Base-by-base conservation (phyloP, 2,888 invertebrate species). In the Chymomyza amoena region DNA sequence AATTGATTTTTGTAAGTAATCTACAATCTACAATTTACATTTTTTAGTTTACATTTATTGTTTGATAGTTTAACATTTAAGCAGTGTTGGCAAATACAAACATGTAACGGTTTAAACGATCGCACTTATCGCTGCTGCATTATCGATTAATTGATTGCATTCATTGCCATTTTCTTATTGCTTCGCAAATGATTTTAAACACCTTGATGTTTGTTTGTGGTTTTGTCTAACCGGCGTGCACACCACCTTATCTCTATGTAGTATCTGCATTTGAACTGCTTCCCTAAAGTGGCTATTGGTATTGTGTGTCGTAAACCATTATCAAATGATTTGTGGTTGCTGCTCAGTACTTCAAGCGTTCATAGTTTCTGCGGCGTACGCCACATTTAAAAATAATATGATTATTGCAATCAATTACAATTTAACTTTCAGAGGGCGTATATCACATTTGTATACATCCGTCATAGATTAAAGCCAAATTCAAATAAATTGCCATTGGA, bases 261-360 rank as follows among this genome's bases (percentile, higher is more conserved):
- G 32, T 36, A 16, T 59, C 68, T 73, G 78, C 72, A 80, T 79
- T 84, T 80, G 54, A 70, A 71, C 70, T 78, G 77, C 75, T 82
- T 81, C 85, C 68, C 39, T 65, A 70, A 6, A 61, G 64, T 61
- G 78, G 69, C 76, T 84, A 70, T 66, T 63, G 82, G 81, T 82
- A 77, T 70, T 64, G 63, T 20, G 54, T 64, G 61, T 32, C 57
- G 61, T 69, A 54, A 67, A 50, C 36, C 39, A 61, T 64, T 51
- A 59, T 64, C 50, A 51, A 39, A 25, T 57, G 61, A 60, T 66
- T 62, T 72, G 66, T 59, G 71, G 66, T 72, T 64, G 50, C 28
- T 64, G 50, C 28, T 28, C 6, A 10, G 28, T 16, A 28, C 60
- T 32, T 60, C 28, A 28, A n/a, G 0, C 15, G 13, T 4, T 10